Evolutionary conservation across 2,113 vertebrate species (phyloP).

Genomic region (Ochotona princeps): DNA sequence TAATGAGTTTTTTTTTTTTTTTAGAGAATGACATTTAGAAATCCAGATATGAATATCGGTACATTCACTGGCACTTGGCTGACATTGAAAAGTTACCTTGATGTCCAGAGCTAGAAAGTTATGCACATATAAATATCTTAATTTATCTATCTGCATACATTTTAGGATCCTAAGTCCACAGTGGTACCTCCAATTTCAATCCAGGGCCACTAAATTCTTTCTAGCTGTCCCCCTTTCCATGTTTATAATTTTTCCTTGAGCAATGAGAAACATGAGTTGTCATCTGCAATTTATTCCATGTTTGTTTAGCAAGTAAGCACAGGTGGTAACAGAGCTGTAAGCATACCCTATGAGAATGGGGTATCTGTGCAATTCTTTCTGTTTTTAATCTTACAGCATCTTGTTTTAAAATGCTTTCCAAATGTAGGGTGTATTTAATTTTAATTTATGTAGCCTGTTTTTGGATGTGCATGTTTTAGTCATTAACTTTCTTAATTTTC

Average conservation of each 20-base stretch:
- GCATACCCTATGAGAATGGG: neutral
- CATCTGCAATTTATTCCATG: neutral
- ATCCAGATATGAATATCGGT: neutral
- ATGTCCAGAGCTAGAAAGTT: neutral
- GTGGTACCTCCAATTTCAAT: neutral
- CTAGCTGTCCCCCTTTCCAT: neutral
- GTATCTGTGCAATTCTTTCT: neutral
- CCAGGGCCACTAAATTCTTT: neutral
- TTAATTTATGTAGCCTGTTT: neutral
- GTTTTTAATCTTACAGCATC: neutral
- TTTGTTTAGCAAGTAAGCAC: neutral
- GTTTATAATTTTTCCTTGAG: slow-evolving; percentile 6
- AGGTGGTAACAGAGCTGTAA: neutral
- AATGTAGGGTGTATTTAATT: neutral
- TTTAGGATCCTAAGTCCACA: neutral
- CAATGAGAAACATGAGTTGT: neutral
- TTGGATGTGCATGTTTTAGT: neutral
- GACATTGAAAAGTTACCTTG: neutral
- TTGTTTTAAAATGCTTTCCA: slow-evolving; percentile 1
- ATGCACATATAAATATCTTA: neutral
- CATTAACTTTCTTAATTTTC: neutral
- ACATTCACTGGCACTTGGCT: neutral
- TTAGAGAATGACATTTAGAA: neutral
- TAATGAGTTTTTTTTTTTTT: neutral
- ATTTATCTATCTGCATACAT: neutral